A percentile compares a stretch with the other conserved stretches of the same genome.
Conservation (phyloP, 2,797 vertebrate species). For the Caiman crocodilus region DNA sequence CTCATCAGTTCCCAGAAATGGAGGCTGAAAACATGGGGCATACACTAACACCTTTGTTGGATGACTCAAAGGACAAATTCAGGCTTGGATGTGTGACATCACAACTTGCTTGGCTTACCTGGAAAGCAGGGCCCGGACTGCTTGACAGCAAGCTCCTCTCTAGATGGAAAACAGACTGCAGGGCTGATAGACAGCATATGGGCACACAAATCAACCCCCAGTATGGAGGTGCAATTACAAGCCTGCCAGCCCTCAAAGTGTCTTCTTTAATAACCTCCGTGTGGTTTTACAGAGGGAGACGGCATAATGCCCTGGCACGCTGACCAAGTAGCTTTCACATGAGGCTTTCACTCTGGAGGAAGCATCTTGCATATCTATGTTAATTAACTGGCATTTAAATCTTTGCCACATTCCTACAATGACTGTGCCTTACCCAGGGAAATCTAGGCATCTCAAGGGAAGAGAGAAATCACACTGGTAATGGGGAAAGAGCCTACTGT, state of each 20-base stretch:
- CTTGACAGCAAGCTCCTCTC: background rate
- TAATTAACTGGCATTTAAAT: background rate
- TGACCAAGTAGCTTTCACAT: background rate
- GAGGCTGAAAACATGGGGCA: background rate
- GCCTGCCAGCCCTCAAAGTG: background rate
- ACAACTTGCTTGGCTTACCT: rapidly evolving
- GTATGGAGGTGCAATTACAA: background rate
- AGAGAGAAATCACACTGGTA: background rate
- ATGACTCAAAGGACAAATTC: background rate
- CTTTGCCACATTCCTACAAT: background rate
- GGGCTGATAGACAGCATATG: background rate
- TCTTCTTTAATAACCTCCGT: background rate
- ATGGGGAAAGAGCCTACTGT: background rate
- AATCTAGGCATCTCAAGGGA: background rate
- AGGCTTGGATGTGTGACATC: rapidly evolving
- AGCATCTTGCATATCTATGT: background rate
- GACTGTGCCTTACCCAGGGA: background rate
- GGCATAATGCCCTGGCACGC: background rate
- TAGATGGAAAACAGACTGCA: background rate
- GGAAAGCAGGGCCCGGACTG: background rate
- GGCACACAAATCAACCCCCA: background rate
- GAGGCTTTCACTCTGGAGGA: background rate
- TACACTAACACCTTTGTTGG: background rate
- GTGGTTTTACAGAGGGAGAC: background rate
- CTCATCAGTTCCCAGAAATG: background rate